Evolutionary conservation across 92 coral and sea anemone genomes (phyloP).

Genomic region (Palythoa caribaeorum): DNA sequence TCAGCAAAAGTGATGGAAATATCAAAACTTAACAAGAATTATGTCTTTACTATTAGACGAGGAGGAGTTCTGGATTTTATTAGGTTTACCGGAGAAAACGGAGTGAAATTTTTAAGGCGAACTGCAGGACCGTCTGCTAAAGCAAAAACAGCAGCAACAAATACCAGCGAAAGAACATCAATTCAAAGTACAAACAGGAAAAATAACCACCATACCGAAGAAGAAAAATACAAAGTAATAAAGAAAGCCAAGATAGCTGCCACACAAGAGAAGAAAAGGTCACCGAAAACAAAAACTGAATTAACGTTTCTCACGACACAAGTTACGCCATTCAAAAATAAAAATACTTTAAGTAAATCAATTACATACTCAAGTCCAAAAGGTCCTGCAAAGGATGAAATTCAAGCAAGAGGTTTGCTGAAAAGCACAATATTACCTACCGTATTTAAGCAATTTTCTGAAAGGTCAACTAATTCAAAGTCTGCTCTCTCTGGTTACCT

Average conservation of each 20-base stretch:
- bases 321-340: background rate
- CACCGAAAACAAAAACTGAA: background rate
- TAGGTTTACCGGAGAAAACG: background rate
- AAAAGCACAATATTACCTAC: background rate
- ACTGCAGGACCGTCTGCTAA: background rate
- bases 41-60: background rate
- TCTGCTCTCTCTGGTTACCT: background rate
- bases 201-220: background rate
- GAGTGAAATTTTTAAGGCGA: background rate
- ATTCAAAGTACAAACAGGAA: background rate
- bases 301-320: background rate
- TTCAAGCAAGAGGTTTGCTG: background rate
- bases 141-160: background rate
- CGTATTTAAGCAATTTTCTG: background rate
- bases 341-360: background rate
- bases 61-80: constrained; percentile 12
- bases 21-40: constrained; percentile 7
- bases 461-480: background rate
- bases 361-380: background rate
- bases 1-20: background rate
- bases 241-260: background rate
- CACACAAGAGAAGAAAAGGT: background rate
- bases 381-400: background rate
- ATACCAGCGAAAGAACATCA: background rate
- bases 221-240: background rate